Conservation (phyloP, 2,797 vertebrate species). For the Enteromius thamalakanensis region DNA sequence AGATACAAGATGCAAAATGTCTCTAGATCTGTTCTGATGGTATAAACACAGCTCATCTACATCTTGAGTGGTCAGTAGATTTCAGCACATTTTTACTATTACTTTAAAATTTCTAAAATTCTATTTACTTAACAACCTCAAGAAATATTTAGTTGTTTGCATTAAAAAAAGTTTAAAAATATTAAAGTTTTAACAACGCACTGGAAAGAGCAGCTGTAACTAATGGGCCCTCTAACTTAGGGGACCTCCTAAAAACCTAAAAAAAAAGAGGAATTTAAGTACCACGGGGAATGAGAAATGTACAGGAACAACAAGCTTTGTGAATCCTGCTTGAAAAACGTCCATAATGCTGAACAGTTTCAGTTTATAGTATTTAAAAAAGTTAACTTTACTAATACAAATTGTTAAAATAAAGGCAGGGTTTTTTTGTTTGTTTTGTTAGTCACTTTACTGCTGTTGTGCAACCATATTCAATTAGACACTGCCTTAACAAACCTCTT, state of each 20-base stretch:
- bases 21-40: neutral
- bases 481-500: neutral
- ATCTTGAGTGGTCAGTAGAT: neutral
- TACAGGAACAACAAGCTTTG: neutral
- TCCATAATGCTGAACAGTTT: neutral
- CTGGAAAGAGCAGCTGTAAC: conserved; percentile 5
- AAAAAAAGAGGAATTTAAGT: neutral
- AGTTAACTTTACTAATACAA: too few relatives aligned
- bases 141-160: neutral
- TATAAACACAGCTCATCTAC: too few relatives aligned
- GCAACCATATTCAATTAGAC: neutral
- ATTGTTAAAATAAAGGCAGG: too few relatives aligned
- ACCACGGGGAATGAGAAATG: neutral
- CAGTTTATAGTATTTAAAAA: neutral
- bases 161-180: too few relatives aligned
- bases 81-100: neutral
- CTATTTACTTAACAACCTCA: neutral
- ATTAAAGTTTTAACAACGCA: neutral
- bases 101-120: neutral
- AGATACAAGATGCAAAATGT: too few relatives aligned
- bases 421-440: too few relatives aligned
- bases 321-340: neutral
- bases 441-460: neutral
- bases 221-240: neutral
- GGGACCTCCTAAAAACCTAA: neutral